A percentile compares a stretch with the other conserved stretches of the same genome.
These are phyloP conservation scores for Dilophus febrilis DNA, from an alignment of 2,888 invertebrate genomes.

Conservation along the genomic window DNA sequence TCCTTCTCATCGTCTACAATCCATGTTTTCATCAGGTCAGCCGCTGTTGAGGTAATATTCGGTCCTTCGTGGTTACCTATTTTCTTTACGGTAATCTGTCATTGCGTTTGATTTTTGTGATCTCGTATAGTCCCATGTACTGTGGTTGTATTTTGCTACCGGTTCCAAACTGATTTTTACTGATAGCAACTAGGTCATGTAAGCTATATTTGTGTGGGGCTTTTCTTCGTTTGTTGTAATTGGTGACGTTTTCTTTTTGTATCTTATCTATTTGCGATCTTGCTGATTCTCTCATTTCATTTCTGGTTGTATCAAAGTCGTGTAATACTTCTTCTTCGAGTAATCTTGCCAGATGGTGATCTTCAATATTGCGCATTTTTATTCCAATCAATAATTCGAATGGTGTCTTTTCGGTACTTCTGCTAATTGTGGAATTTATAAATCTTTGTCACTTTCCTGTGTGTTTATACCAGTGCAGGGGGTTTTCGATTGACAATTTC, in stretches of 20 bases:
- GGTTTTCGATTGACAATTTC: conserved; percentile 18
- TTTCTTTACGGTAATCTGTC: background rate
- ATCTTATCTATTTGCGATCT: background rate
- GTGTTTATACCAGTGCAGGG: conserved; percentile 16
- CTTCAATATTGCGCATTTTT: conserved; percentile 1
- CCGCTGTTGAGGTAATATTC: no score
- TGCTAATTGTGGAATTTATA: conserved; percentile 9
- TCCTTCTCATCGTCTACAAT: no score
- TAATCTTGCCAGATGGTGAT: background rate
- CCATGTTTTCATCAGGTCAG: no score
- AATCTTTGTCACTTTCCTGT: conserved; percentile 11
- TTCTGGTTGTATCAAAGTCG: background rate
- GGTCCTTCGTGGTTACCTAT: background rate
- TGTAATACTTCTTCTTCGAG: background rate
- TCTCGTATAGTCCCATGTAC: background rate
- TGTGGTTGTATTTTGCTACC: background rate
- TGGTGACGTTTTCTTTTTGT: background rate
- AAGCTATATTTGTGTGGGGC: background rate
- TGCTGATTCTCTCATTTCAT: background rate
- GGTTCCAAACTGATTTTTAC: background rate
- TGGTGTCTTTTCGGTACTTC: conserved; percentile 5
- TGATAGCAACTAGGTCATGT: background rate
- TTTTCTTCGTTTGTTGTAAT: background rate
- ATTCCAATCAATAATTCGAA: conserved; percentile 7
- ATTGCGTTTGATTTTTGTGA: background rate